Conservation (phyloP, 1,140 invertebrate species). For the Tetramorium simillimum region DNA sequence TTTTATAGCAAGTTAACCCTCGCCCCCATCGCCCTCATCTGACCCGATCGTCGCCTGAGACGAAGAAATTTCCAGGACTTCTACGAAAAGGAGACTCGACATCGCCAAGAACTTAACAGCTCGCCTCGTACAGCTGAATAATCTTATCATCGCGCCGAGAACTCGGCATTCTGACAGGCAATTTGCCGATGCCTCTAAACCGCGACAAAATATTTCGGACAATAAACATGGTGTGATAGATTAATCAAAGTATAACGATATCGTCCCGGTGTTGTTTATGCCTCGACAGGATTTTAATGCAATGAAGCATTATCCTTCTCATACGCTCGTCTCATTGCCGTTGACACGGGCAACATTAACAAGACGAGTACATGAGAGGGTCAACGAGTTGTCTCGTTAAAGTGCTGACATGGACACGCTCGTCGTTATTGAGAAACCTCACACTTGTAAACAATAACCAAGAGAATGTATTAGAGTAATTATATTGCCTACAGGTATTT, state of each 20-base stretch:
- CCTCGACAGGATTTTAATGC: background rate
- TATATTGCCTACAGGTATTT: background rate
- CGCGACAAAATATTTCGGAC: background rate
- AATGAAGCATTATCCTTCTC: constrained; percentile 6
- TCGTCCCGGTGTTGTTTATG: background rate
- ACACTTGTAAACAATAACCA: background rate
- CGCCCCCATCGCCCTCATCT: constrained; percentile 47
- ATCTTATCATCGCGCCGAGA: constrained; percentile 17
- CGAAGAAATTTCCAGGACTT: constrained; percentile 39
- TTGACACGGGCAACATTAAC: background rate
- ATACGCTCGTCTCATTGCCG: background rate
- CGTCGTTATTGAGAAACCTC: constrained; percentile 4
- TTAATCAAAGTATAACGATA: background rate
- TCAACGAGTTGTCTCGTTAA: constrained; percentile 32
- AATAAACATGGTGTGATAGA: background rate
- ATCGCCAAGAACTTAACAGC: background rate
- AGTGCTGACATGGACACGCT: background rate
- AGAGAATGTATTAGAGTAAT: background rate
- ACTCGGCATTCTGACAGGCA: background rate
- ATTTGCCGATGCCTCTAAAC: constrained; percentile 9
- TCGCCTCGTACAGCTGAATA: constrained; percentile 28
- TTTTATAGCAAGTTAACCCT: constrained; percentile 38
- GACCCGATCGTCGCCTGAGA: constrained; percentile 18
- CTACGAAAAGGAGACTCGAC: constrained; percentile 65
- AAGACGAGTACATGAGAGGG: constrained; percentile 3